phyloP scores from a whole-genome alignment of 2,888 invertebrate genomes.

The Panopea generosa region DNA sequence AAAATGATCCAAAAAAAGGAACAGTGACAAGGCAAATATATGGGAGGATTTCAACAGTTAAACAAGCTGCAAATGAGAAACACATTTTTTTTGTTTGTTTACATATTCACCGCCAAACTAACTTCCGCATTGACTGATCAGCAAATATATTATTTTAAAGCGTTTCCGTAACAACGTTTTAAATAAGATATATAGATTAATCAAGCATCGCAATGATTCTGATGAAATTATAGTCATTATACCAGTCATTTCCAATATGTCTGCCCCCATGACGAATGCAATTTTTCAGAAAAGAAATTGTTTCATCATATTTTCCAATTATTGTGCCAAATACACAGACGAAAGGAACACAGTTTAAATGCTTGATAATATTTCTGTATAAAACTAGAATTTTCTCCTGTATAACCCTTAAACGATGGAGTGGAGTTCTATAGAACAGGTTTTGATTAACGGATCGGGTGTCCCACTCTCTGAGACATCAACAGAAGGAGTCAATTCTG shows the following conservation, averaged over 20 bases:
- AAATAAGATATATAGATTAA: too few relatives aligned
- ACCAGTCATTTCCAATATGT: conserved; percentile 34
- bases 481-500: conserved; percentile 23
- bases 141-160: not conserved
- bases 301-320: too few relatives aligned
- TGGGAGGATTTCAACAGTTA: conserved; percentile 72
- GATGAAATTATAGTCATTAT: not conserved
- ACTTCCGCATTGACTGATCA: conserved; percentile 4
- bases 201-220: too few relatives aligned
- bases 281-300: conserved; percentile 3
- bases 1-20: conserved; percentile 77
- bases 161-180: not conserved
- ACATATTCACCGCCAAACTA: conserved; percentile 14
- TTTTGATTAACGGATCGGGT: too few relatives aligned
- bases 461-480: too few relatives aligned
- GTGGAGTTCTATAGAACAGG: too few relatives aligned
- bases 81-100: conserved; percentile 61
- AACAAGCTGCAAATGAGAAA: conserved; percentile 59
- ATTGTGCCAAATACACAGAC: too few relatives aligned
- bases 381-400: too few relatives aligned
- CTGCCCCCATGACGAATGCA: conserved; percentile 34
- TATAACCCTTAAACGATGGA: too few relatives aligned
- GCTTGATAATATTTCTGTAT: too few relatives aligned
- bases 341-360: too few relatives aligned
- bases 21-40: conserved; percentile 75